Conservation (phyloP, 2,888 invertebrate species). For the Caenorhabditis afra region DNA sequence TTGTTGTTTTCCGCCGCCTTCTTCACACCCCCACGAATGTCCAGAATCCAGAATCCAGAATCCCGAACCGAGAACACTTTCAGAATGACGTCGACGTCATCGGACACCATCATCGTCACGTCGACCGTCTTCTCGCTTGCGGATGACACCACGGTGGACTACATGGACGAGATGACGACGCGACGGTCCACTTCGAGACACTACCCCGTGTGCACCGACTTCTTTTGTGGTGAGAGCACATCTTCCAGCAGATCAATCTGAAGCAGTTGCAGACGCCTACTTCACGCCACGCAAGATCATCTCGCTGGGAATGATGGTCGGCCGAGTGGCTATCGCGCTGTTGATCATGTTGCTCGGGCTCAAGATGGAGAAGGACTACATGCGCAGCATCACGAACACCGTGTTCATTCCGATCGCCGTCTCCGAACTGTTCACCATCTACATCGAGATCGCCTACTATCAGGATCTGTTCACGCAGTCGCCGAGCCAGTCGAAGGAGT, state of each 20-base stretch:
- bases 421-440: constrained; percentile 63
- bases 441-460: constrained; percentile 58
- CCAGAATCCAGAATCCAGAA: no score
- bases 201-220: constrained; percentile 50
- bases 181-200: constrained; percentile 27
- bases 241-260: no score
- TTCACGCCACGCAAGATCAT: constrained; percentile 54
- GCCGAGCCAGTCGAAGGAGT: constrained; percentile 38
- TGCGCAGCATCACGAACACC: constrained; percentile 63
- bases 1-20: constrained; percentile 3
- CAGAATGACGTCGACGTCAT: constrained; percentile 21
- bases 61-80: no score
- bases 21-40: background rate
- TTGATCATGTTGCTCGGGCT: constrained; percentile 62
- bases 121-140: constrained; percentile 37
- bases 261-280: constrained; percentile 51
- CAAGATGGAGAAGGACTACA: constrained; percentile 67
- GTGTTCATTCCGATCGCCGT: constrained; percentile 65
- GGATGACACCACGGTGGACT: constrained; percentile 14
- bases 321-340: constrained; percentile 53
- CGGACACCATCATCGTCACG: constrained; percentile 2
- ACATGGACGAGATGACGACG: constrained; percentile 7
- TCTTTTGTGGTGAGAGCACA: constrained; percentile 49
- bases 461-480: constrained; percentile 51
- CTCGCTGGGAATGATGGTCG: constrained; percentile 48